Conservation (phyloP, 2,888 invertebrate genomes). For the Idaea straminata region DNA sequence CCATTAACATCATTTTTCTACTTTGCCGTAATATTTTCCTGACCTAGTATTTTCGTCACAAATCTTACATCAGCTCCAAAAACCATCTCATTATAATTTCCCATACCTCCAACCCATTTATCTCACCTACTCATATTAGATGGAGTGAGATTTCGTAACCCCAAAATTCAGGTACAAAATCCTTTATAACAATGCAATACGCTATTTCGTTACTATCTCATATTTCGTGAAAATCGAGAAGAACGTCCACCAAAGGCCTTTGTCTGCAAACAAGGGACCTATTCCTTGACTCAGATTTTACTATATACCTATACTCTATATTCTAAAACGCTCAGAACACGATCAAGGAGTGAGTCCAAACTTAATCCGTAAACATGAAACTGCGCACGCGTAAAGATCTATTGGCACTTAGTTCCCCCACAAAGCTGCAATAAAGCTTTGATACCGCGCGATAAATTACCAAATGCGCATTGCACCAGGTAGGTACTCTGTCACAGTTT, state of each 20-base stretch:
- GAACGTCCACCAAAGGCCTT: conserved; percentile 45
- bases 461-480: too few relatives aligned
- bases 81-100: conserved; percentile 1
- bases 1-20: not conserved
- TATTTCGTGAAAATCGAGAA: conserved; percentile 51
- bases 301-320: not conserved
- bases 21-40: not conserved
- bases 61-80: not conserved
- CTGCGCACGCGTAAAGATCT: too few relatives aligned
- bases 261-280: conserved; percentile 45
- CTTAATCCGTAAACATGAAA: too few relatives aligned
- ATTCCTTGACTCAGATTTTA: not conserved
- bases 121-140: conserved; percentile 15
- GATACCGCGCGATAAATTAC: too few relatives aligned
- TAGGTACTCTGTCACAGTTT: too few relatives aligned
- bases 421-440: too few relatives aligned
- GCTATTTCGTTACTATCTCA: conserved; percentile 50
- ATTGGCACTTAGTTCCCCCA: too few relatives aligned
- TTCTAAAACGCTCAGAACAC: too few relatives aligned
- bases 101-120: conserved; percentile 9
- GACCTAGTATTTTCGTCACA: not conserved
- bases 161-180: conserved; percentile 35
- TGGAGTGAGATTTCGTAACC: conserved; percentile 1
- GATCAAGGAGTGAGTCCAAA: too few relatives aligned
- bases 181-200: conserved; percentile 37